phyloP scores from a whole-genome alignment of 2,797 vertebrate species.

The Myripristis murdjan region DNA sequence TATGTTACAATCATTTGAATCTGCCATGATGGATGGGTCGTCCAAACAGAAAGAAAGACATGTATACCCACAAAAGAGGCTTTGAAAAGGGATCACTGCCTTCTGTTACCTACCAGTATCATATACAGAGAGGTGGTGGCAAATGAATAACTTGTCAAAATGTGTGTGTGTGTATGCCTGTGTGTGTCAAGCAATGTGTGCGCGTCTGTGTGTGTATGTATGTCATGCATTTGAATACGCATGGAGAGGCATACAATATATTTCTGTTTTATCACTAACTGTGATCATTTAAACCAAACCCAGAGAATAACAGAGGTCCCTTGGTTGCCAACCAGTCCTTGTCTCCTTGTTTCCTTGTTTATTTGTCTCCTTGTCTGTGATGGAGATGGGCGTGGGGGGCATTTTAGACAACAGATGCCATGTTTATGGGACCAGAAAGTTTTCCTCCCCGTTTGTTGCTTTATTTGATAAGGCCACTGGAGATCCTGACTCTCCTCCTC shows the following conservation, averaged over 20 bases:
- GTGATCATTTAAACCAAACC: neutral
- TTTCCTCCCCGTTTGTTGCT: neutral
- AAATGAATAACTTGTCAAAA: slow-evolving; percentile 36
- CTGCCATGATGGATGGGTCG: slow-evolving; percentile 8
- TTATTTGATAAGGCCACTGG: slow-evolving; percentile 8
- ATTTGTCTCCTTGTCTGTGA: neutral
- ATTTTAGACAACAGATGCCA: neutral
- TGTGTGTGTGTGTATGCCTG: slow-evolving; percentile 34
- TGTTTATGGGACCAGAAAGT: neutral
- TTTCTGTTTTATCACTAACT: slow-evolving; percentile 8
- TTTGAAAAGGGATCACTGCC: slow-evolving; percentile 7
- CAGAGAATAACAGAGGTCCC: neutral
- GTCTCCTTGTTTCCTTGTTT: neutral
- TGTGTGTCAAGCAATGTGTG: slow-evolving; percentile 29
- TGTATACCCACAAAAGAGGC: neutral
- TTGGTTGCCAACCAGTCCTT: neutral
- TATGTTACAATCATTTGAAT: slow-evolving; percentile 9
- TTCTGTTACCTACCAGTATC: slow-evolving; percentile 28
- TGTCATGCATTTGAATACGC: neutral
- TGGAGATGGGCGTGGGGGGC: neutral
- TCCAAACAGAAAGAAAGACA: slow-evolving; percentile 13
- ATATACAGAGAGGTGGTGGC: slow-evolving; percentile 3
- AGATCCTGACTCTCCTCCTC: neutral
- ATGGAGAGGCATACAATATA: neutral
- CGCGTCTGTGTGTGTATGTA: slow-evolving; percentile 10